Percentiles rank a stretch among this genome's conserved stretches.
These are phyloP conservation scores for Mola mola DNA, from an alignment of 2,113 vertebrate species.

Conservation along the genomic window DNA sequence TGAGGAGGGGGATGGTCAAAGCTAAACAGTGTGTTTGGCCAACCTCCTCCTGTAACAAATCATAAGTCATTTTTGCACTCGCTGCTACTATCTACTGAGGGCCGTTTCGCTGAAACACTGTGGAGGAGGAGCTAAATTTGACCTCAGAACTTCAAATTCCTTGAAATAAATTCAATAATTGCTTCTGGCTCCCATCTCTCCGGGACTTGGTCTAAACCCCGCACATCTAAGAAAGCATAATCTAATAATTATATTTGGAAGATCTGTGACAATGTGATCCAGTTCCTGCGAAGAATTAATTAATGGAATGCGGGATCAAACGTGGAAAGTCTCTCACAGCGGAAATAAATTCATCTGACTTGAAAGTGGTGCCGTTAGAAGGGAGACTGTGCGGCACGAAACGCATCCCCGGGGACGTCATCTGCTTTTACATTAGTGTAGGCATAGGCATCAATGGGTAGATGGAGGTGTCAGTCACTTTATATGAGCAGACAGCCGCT, in stretches of 20 bases:
- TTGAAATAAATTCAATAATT: constrained; percentile 1
- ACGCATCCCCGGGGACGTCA: constrained; percentile 2
- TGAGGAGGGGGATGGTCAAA: constrained; percentile 63
- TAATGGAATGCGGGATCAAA: constrained; percentile 33
- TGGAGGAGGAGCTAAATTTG: constrained; percentile 10
- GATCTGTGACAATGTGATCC: constrained; percentile 30
- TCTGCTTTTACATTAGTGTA: background rate
- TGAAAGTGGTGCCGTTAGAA: constrained; percentile 4
- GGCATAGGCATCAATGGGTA: no score
- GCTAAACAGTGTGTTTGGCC: constrained; percentile 63
- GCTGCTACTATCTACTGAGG: constrained; percentile 37
- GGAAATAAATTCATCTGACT: constrained; percentile 14
- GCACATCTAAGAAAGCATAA: constrained; percentile 42
- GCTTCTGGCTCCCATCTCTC: no score
- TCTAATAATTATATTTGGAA: constrained; percentile 38
- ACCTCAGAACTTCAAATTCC: constrained; percentile 20
- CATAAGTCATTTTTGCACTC: constrained; percentile 58
- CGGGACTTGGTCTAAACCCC: constrained; percentile 16
- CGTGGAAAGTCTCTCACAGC: constrained; percentile 7
- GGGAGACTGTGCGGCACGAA: background rate
- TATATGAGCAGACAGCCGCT: no score
- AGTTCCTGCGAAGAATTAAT: constrained; percentile 32
- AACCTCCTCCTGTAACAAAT: constrained; percentile 56
- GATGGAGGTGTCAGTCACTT: no score
- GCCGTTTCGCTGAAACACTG: constrained; percentile 10